Base-by-base conservation (phyloP, 2,888 invertebrate species). In the Parthenolecanium corni region DNA sequence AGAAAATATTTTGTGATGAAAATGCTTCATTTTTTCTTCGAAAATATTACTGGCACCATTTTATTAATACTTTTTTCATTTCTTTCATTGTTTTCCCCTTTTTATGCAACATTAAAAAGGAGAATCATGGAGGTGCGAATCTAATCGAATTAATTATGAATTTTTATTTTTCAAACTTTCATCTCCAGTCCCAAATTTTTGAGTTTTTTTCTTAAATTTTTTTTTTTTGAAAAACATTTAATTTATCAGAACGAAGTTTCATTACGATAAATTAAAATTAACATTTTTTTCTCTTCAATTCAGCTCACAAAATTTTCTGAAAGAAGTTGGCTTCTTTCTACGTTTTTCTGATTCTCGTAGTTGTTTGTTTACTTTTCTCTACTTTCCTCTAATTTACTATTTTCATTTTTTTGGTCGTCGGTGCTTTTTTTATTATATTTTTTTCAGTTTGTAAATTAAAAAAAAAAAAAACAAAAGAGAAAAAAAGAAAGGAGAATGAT, bases 131-230 rank as follows among this genome's bases (percentile, higher is more conserved):
- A 25, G 51, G 31, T 31, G 16, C 52, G 31, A 31, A 31, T 31
- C 31, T 31, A 56, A 42, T 52, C 23, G 42, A 56, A 56, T 56
- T 56, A 56, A 56, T 56, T 56, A 56, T 56, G 44, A 56, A 42
- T 56, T 56, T 40, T 42, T 44, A 18, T 24, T 24, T 23, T 44
- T 56, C 42, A 42, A n/a, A 42, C 25, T 42, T 44, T 56, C 23
- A 18, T 21, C 18, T 53, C 53, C 21, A 36, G 38, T 21, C 31
- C 44, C 6, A 42, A 5, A 42, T 42, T 42, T 42, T 42, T n/a
- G n/a, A n/a, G n/a, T n/a, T n/a, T n/a, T n/a, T n/a, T n/a, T n/a
- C n/a, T n/a, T n/a, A n/a, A n/a, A n/a, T n/a, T n/a, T n/a, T 9
- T 5, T 14, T 24, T 56, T 56, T 56, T 44, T 24, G 24, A 56